These are phyloP conservation scores for Apodemia mormo DNA, from an alignment of 2,888 invertebrate genomes.

Conservation along the genomic window DNA sequence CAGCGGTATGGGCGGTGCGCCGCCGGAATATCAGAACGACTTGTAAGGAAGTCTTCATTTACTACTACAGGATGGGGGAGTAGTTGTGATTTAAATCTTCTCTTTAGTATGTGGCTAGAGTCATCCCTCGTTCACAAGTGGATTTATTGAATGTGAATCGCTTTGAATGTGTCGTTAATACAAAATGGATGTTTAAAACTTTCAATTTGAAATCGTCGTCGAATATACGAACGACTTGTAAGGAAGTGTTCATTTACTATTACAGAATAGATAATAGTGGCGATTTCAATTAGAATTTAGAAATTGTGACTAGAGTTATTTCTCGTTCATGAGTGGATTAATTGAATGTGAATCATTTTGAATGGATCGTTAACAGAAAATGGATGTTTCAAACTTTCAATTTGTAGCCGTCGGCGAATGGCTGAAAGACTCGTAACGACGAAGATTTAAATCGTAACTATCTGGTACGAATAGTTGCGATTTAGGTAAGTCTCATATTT, in stretches of 20 bases:
- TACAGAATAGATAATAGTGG: conserved; percentile 46
- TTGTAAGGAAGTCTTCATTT: conserved; percentile 69
- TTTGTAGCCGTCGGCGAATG: conserved; percentile 47
- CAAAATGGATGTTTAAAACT: neutral
- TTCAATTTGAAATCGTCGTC: conserved; percentile 27
- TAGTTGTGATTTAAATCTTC: conserved; percentile 59
- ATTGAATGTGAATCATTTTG: neutral
- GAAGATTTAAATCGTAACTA: conserved; percentile 25
- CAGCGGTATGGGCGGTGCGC: conserved; percentile 37
- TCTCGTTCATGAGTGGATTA: neutral
- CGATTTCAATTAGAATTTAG: conserved; percentile 57
- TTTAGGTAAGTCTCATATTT: no score
- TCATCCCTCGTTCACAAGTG: conserved; percentile 1
- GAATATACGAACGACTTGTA: conserved; percentile 69
- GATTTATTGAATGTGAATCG: conserved; percentile 11
- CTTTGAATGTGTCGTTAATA: conserved; percentile 5
- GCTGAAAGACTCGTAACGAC: conserved; percentile 67
- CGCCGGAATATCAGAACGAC: conserved; percentile 66
- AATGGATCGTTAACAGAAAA: neutral
- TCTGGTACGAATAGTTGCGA: no score
- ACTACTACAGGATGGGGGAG: conserved; percentile 54
- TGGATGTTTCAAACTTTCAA: neutral
- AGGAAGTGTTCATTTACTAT: conserved; percentile 69
- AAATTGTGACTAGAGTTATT: conserved; percentile 19
- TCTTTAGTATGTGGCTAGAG: conserved; percentile 30